These are phyloP conservation scores for Phlogophora meticulosa DNA, from an alignment of 2,888 invertebrate species.

Conservation along the genomic window DNA sequence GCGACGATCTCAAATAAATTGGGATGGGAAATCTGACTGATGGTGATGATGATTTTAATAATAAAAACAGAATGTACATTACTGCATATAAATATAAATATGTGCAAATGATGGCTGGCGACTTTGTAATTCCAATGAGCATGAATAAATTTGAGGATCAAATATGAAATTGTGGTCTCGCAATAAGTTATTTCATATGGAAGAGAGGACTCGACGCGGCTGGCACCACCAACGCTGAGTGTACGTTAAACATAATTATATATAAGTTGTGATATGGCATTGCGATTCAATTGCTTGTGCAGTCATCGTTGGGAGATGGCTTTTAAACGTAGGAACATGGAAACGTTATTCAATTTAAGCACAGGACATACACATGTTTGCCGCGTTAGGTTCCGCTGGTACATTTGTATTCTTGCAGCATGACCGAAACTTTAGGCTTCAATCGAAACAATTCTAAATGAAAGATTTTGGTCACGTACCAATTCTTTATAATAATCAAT, in stretches of 20 bases:
- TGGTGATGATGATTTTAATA: too few species aligned
- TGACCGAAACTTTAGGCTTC: too few species aligned
- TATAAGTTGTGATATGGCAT: background rate
- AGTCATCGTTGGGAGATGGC: background rate
- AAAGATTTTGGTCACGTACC: constrained; percentile 14
- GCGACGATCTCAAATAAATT: too few species aligned
- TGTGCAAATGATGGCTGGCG: too few species aligned
- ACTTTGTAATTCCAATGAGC: too few species aligned
- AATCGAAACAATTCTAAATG: background rate
- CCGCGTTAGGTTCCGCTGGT: background rate
- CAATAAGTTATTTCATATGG: constrained; percentile 6
- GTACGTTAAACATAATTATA: background rate
- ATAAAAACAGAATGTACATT: too few species aligned
- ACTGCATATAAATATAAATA: too few species aligned
- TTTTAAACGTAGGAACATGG: background rate
- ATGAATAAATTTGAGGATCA: background rate
- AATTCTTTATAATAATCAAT: background rate
- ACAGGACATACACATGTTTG: background rate
- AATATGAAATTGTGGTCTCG: constrained; percentile 4
- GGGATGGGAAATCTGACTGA: too few species aligned
- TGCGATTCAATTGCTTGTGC: constrained; percentile 1
- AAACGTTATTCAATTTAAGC: background rate
- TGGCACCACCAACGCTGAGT: background rate
- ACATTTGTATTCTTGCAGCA: too few species aligned
- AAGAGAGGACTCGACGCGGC: background rate